These are phyloP conservation scores for Drosophila sp. DNA, from an alignment of 1,140 invertebrate genomes.

Conservation along the genomic window DNA sequence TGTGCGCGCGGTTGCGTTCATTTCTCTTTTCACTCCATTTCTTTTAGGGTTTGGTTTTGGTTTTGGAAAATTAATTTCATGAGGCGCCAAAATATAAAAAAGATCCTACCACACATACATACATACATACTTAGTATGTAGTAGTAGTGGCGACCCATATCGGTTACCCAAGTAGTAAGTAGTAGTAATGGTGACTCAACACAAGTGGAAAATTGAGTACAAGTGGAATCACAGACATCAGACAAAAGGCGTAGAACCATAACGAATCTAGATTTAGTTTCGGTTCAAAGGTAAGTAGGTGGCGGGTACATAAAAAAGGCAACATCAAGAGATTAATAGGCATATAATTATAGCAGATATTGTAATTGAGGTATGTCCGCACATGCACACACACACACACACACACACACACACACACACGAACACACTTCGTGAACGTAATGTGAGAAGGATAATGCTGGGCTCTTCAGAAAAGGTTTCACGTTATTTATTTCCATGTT, in stretches of 20 bases:
- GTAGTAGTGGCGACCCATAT: background rate
- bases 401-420: too few relatives aligned
- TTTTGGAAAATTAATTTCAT: constrained; percentile 13
- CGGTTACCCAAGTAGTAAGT: background rate
- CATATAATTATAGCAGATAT: constrained; percentile 6
- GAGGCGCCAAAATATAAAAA: background rate
- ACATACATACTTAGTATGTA: too few relatives aligned
- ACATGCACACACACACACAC: too few relatives aligned
- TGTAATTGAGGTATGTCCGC: background rate
- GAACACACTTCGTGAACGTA: background rate
- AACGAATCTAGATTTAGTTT: constrained; percentile 8
- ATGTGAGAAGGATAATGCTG: constrained; percentile 8
- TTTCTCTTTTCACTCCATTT: background rate
- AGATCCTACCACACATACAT: background rate
- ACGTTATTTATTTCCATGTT: constrained; percentile 6
- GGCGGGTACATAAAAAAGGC: background rate
- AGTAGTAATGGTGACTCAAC: background rate
- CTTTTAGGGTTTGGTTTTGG: background rate
- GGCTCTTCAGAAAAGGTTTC: background rate
- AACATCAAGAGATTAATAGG: constrained; percentile 6
- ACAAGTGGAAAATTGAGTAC: background rate
- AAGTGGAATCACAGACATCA: background rate
- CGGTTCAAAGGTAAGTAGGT: background rate
- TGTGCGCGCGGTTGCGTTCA: background rate
- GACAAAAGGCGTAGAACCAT: constrained; percentile 5